Evolutionary conservation across 2,888 invertebrate species (phyloP), one percentile per base, ranked within the genome.

Genomic region (Holacanthella duospinosa): DNA sequence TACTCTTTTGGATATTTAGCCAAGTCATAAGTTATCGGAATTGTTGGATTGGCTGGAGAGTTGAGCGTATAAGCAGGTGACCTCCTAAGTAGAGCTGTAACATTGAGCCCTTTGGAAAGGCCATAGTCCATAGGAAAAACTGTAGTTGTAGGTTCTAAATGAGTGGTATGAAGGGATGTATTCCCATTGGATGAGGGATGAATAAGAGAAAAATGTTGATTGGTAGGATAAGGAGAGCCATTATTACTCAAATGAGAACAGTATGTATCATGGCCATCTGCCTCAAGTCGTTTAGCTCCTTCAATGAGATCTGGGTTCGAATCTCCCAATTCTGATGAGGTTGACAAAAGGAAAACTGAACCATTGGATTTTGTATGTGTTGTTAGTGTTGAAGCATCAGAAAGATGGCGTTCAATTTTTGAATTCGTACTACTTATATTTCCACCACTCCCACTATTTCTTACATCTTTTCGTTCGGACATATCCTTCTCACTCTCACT

Each of bases 41-140:
- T 63, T 60, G 59, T 61, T 25, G 57, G 19, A 43, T 36, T 64
- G 2, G 28, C 25, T 24, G 54, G 26, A 9, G 19, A 21, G 19
- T 43, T 43, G 56, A 59, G 48, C 24, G 67, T 69, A 59, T 67
- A 68, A 58, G 67, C 67, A 16, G 69, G 71, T 2, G 71, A 67
- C 29, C 66, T 63, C 24, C 68, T 62, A n/a, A 71, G 66, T 1
- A 65, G 67, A 4, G 68, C 69, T 48, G 68, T 64, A 3, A 68
- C 67, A 28, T 63, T 70, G 44, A 69, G 59, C 16, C 63, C 58
- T 75, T 86, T 87, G 1, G 87, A 87, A 55, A 88, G 78, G 25
- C 87, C 87, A 74, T 86, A 88, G 76, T 88, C 87, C 65, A 87
- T 81, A 6, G 89, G 89, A 75, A 86, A 86, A n/a, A n/a, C n/a